Evolutionary conservation across 2,113 vertebrate genomes (phyloP).

Genomic region (Seriola aureovittata): DNA sequence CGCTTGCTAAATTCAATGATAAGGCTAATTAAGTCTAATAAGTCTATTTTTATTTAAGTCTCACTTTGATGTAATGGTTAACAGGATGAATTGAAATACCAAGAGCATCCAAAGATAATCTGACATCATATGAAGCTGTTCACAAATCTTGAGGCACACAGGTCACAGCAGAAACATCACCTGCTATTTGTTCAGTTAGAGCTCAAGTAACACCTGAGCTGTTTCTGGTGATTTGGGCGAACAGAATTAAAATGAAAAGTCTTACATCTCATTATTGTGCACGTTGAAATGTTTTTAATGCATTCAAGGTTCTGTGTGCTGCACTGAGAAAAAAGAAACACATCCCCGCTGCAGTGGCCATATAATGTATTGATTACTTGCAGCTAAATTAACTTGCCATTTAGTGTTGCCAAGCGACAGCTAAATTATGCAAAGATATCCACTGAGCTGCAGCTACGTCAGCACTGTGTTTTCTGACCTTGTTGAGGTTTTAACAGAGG

Average conservation of each 20-base stretch:
- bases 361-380: conserved; percentile 79
- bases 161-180: neutral
- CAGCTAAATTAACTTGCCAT: conserved; percentile 71
- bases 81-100: neutral
- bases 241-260: neutral
- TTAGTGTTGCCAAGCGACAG: conserved; percentile 78
- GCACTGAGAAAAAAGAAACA: conserved; percentile 48
- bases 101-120: neutral
- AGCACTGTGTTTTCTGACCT: conserved; percentile 10
- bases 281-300: neutral
- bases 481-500: neutral
- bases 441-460: conserved; percentile 40
- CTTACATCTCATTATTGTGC: neutral
- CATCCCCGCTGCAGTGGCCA: conserved; percentile 64
- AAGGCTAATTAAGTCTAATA: neutral
- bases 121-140: neutral
- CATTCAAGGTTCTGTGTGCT: neutral
- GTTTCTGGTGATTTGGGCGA: too few species aligned
- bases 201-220: neutral
- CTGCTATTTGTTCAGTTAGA: neutral
- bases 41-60: neutral
- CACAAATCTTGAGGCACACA: neutral
- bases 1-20: neutral
- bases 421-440: conserved; percentile 79
- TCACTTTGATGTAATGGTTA: neutral